phyloP scores from a whole-genome alignment of 2,113 vertebrate genomes.

The Phoxinus phoxinus region DNA sequence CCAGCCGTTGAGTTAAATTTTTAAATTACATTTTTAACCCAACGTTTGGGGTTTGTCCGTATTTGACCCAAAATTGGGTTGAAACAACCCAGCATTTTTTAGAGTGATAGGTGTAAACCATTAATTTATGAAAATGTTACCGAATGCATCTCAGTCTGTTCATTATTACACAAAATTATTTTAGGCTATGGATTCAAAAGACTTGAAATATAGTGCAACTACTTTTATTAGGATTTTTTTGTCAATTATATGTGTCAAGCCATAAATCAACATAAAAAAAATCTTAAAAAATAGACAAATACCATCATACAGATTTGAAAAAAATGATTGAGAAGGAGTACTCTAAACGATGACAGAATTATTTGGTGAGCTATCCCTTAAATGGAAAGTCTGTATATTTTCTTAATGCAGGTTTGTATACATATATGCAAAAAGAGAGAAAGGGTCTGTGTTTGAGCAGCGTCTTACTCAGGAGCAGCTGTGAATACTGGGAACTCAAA shows the following conservation, averaged over 20 bases:
- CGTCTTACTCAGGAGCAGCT: constrained; percentile 14
- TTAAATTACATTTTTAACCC: too few relatives aligned
- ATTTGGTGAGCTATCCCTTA: background rate
- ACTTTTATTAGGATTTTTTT: background rate
- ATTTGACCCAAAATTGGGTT: too few relatives aligned
- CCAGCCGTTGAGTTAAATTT: too few relatives aligned
- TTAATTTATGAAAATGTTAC: background rate
- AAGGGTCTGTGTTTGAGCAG: background rate
- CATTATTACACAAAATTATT: background rate
- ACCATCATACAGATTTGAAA: background rate
- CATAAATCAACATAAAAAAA: background rate
- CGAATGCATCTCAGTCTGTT: background rate
- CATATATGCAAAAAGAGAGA: background rate
- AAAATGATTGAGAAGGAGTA: background rate
- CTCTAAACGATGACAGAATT: background rate
- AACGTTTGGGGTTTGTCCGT: too few relatives aligned
- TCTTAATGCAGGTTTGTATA: background rate
- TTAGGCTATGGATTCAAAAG: background rate
- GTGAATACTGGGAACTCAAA: constrained; percentile 20
- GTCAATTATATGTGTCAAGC: background rate
- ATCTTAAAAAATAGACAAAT: background rate
- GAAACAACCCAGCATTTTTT: too few relatives aligned
- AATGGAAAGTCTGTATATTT: background rate
- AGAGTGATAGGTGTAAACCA: background rate
- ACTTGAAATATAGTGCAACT: background rate